Conservation (phyloP, 2,888 invertebrate genomes). For the Pantelozetes paolii region DNA sequence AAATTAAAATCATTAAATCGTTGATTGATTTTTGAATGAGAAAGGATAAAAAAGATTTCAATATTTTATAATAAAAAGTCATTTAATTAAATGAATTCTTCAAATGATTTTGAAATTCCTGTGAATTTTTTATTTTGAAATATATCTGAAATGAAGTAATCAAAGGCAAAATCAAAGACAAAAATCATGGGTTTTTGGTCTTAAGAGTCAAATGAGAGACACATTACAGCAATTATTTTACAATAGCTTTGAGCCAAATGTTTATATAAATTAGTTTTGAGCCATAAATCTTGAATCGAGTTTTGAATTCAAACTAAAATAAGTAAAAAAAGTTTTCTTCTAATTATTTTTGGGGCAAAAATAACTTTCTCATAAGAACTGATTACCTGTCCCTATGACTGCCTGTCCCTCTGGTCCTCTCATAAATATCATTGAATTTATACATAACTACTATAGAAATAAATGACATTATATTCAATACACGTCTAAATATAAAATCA, state of each 20-base stretch:
- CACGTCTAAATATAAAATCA: conserved; percentile 15
- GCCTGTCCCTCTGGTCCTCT: background rate
- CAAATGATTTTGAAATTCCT: background rate
- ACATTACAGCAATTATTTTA: background rate
- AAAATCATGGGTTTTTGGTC: background rate
- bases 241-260: conserved; percentile 8
- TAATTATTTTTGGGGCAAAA: conserved; percentile 7
- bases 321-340: background rate
- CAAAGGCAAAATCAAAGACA: background rate
- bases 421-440: background rate
- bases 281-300: conserved; percentile 12
- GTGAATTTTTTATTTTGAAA: no score
- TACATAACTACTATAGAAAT: background rate
- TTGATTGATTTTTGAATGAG: no score
- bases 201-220: background rate
- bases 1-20: no score
- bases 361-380: conserved; percentile 15
- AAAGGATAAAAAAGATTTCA: no score
- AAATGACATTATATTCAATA: conserved; percentile 18
- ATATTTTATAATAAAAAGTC: no score
- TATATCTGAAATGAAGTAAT: conserved; percentile 9
- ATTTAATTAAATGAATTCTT: background rate
- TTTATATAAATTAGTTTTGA: conserved; percentile 15
- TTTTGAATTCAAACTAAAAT: background rate
- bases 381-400: no score